Evolutionary conservation across 2,888 invertebrate species (phyloP), one percentile per base, ranked within the genome.

Genomic region (Barypeithes pellucidus): DNA sequence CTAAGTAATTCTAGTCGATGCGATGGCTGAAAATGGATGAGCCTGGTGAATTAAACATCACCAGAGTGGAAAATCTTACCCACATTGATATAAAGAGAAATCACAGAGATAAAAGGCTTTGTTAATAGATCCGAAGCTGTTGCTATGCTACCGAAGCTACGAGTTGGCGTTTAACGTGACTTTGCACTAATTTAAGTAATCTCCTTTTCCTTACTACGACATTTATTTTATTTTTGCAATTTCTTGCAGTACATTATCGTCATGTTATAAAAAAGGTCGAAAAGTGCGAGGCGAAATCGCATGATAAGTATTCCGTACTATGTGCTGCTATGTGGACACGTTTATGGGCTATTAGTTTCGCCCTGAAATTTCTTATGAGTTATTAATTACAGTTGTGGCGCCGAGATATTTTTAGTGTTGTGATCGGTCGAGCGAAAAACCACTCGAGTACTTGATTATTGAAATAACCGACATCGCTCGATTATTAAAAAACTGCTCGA

Each of bases 21-120:
- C 50, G 22, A 11, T 12, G 16, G 8, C 16, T 45, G n/a, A 45
- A 62, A 62, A 62, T 62, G 18, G 16, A 62, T 29, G 24, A 45
- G 12, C 29, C 16, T 45, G 2, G 1, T 62, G 62, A 62, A 62
- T 62, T 62, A 62, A 62, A 62, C 43, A 62, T 62, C 11, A 29
- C 5, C n/a, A 22, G 45, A 22, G 29, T 62, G 62, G 41, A 43
- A 43, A 60, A 41, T 7, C 43, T 41, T 33, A 16, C 62, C 24
- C 1, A 47, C 45, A 18, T 62, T n/a, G 29, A 62, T 62, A 43
- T 61, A 61, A 62, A 62, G 20, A 33, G 5, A 12, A 61, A 12
- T 43, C n/a, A 3, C 16, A 62, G 62, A 62, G 62, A 62, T 62
- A 62, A 62, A 62, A 47, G 43, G 62, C 47, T 47, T 47, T 29